Percentiles rank a stretch among this genome's conserved stretches.
Evolutionary conservation across 2,888 invertebrate species (phyloP).

Genomic region (Macaria liturata): DNA sequence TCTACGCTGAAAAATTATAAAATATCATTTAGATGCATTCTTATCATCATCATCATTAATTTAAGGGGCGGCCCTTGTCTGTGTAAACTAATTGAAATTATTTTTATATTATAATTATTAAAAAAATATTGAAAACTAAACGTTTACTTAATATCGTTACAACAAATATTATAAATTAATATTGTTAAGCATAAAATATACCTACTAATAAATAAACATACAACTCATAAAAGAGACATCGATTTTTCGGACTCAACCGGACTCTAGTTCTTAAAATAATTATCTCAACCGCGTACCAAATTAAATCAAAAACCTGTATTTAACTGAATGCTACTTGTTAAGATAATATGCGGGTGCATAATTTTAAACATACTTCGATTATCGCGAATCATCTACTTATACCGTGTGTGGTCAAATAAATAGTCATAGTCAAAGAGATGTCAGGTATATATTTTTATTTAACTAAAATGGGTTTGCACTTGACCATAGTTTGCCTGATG

Average conservation of each 20-base stretch:
- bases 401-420: conserved; percentile 33
- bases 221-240: conserved; percentile 16
- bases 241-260: conserved; percentile 6
- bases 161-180: no score
- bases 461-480: no score
- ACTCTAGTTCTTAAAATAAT: conserved; percentile 29
- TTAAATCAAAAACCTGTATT: conserved; percentile 33
- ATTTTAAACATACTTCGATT: conserved; percentile 34
- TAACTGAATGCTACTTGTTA: conserved; percentile 34
- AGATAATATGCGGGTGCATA: conserved; percentile 34
- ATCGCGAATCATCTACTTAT: conserved; percentile 28
- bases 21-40: no score
- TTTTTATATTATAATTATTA: no score
- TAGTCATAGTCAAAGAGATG: conserved; percentile 6
- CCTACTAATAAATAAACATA: conserved; percentile 4
- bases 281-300: conserved; percentile 19
- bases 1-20: no score
- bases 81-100: no score
- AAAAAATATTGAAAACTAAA: no score
- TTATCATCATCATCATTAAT: no score
- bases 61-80: no score
- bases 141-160: no score
- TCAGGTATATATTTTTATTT: neutral
- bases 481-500: no score
- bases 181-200: no score